These are phyloP conservation scores for Abramis brama DNA, from an alignment of 2,113 vertebrate species.

Conservation along the genomic window DNA sequence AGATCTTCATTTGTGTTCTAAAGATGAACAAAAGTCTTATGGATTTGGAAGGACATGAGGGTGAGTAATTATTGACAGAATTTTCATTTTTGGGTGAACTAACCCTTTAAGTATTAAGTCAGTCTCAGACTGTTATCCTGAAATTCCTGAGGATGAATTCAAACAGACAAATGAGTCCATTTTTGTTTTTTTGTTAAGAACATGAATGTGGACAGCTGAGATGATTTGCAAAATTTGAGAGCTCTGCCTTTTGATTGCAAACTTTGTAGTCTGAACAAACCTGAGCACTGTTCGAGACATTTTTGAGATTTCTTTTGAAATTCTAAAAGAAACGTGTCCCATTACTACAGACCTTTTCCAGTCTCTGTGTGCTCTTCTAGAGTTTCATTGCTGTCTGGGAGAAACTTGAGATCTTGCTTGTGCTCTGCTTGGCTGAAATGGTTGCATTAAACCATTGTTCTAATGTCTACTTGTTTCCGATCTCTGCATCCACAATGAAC, in stretches of 20 bases:
- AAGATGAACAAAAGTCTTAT: not conserved
- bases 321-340: not conserved
- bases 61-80: too few relatives aligned
- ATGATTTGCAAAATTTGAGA: not conserved
- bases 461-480: not conserved
- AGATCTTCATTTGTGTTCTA: not conserved
- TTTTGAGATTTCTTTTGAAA: not conserved
- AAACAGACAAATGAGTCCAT: not conserved
- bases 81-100: too few relatives aligned
- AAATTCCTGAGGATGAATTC: not conserved
- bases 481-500: constrained; percentile 10
- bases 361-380: not conserved
- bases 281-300: not conserved
- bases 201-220: not conserved
- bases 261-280: not conserved
- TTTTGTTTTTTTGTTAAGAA: not conserved
- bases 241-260: not conserved
- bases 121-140: not conserved
- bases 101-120: not conserved
- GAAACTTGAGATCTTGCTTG: not conserved
- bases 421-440: not conserved
- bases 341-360: not conserved
- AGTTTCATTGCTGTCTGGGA: not conserved
- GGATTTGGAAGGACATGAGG: too few relatives aligned
- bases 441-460: not conserved